Evolutionary conservation across 2,888 invertebrate species (phyloP).

Genomic region (Oscheius myriophilus): DNA sequence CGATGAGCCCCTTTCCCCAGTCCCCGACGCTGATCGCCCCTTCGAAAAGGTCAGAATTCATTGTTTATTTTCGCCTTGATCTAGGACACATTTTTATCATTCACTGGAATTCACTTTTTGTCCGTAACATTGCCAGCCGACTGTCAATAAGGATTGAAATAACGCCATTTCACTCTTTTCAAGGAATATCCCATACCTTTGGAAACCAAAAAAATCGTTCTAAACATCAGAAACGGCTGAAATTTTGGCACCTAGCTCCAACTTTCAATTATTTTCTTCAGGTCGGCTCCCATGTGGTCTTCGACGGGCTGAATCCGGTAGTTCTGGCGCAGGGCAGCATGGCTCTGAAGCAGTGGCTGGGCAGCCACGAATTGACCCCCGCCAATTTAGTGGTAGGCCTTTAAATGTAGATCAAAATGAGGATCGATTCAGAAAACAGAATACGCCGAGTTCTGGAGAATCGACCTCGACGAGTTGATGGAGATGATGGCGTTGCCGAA

Average conservation of each 20-base stretch:
- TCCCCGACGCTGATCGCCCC: neutral
- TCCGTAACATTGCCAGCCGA: no score
- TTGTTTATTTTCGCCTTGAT: no score
- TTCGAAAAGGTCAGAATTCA: neutral
- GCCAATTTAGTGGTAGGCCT: neutral
- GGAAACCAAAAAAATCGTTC: no score
- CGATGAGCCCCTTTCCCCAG: neutral
- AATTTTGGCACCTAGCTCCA: no score
- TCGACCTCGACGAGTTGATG: constrained; percentile 12
- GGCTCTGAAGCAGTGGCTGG: constrained; percentile 9
- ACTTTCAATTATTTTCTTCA: no score
- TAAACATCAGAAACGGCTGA: no score
- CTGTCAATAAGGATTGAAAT: no score
- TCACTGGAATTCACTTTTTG: no score
- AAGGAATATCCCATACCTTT: no score
- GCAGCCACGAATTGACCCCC: neutral
- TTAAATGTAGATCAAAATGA: neutral
- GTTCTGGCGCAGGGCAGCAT: neutral
- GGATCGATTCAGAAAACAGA: constrained; percentile 1
- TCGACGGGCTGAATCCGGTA: neutral
- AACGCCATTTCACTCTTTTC: no score
- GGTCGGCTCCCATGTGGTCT: neutral
- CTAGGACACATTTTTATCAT: no score
- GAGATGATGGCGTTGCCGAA: constrained; percentile 6
- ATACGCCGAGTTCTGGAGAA: constrained; percentile 24